These are phyloP conservation scores for Sardinella longiceps DNA, from an alignment of 2,797 vertebrate genomes.

Conservation along the genomic window DNA sequence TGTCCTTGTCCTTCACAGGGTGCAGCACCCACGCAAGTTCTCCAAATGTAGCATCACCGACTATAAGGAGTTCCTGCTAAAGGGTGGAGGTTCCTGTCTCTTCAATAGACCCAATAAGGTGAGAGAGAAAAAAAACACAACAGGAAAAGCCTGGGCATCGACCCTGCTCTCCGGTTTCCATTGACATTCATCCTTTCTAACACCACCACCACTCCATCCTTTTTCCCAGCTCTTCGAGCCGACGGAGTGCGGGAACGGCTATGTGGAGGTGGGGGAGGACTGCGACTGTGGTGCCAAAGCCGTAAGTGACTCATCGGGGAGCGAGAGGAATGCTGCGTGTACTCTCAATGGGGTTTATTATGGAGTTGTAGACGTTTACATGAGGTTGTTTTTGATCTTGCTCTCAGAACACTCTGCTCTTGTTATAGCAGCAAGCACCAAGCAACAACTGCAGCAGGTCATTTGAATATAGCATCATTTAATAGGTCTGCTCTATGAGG, in stretches of 20 bases:
- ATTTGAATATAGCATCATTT: background rate
- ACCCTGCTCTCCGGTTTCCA: background rate
- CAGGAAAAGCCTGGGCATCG: slow-evolving; percentile 4
- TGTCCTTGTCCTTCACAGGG: slow-evolving; percentile 70
- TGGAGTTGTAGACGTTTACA: background rate
- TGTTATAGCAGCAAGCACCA: background rate
- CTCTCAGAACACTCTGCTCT: background rate
- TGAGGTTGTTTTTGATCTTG: slow-evolving; percentile 5
- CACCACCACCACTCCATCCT: background rate
- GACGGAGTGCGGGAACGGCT: slow-evolving; percentile 95
- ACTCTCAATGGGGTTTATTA: background rate
- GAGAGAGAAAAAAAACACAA: too few species aligned
- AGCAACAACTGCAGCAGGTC: background rate
- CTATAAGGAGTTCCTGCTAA: slow-evolving; percentile 93
- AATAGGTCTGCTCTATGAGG: background rate
- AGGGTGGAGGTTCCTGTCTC: slow-evolving; percentile 94
- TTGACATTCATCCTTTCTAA: background rate
- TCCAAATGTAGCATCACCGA: slow-evolving; percentile 97
- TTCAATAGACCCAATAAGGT: slow-evolving; percentile 98
- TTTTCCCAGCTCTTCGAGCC: slow-evolving; percentile 81
- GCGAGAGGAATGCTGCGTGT: background rate
- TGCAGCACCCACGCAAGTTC: slow-evolving; percentile 91
- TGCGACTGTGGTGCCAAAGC: slow-evolving; percentile 91
- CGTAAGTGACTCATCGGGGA: slow-evolving; percentile 71
- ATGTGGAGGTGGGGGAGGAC: slow-evolving; percentile 93